Evolutionary conservation across 2,113 vertebrate genomes (phyloP), one percentile per base, ranked within the genome.

Genomic region (Reinhardtius hippoglossoides): DNA sequence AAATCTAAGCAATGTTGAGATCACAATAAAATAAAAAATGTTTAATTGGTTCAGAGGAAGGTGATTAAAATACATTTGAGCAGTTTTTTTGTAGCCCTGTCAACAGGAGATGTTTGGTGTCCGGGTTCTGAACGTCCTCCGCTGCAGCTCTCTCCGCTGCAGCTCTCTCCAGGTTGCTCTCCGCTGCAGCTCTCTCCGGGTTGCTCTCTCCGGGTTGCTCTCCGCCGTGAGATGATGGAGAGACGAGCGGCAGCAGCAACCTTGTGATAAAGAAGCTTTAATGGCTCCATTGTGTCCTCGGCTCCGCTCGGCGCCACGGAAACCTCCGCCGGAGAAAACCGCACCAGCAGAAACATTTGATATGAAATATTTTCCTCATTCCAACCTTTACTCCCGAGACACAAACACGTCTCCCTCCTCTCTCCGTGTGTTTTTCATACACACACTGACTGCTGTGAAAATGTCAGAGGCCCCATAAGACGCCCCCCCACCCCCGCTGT

Each of bases 391-490:
- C 84, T 77, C 78, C 62, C 4, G 72, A 78, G 80, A 76, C 80
- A 55, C 18, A 59, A 58, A 54, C 80, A 68, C 67, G 14, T 78
- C 74, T 67, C 68, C 56, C 44, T 66, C 23, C 58, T 42, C 59
- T 50, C 12, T 3, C 66, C n/a, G n/a, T 56, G 31, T 75, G 48
- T 75, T 76, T 78, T 80, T 71, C 81, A 70, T 52, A 55, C 13
- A 67, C 71, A 74, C 66, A 65, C 67, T 24, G 63, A 83, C 81
- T 76, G 81, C 88, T 90, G 89, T 89, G 90, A 70, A 85, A 92
- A 93, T 93, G 92, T 92, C 92, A 93, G 65, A 67, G 74, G 78
- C 83, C 79, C 86, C 86, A 86, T 89, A 88, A 84, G 85, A 71
- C 42, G 20, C 71, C 83, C 80, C 85, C 63, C 27, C 26, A 3